Evolutionary conservation across 2,888 invertebrate genomes (phyloP), one percentile per base, ranked within the genome.

Genomic region (Drosophila fungiperda): DNA sequence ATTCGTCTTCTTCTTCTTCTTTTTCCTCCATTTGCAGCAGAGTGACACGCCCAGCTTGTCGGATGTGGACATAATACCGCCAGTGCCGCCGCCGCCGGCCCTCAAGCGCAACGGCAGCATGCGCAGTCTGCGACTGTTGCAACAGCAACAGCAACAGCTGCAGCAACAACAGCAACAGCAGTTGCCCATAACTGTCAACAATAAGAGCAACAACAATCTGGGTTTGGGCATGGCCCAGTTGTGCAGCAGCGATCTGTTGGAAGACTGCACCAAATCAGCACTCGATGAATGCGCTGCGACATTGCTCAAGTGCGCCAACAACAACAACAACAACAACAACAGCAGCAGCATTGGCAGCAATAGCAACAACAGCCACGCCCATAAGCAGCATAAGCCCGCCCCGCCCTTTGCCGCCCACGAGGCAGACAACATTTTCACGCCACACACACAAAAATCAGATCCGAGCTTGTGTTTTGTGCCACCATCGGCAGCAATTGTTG

Each of bases 51-150:
- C 87, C 73, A 91, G 92, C 68, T 83, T 90, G 73, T 91, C 91
- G 78, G 93, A 93, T 87, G 91, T 91, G 71, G 93, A 93, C 70
- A 66, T 87, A 12, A 92, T 93, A 85, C 93, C 93, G 73, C 93
- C 93, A 54, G 92, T 93, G 73, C 93, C 93, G 66, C 93, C 93
- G 17, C 93, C 93, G 62, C 92, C 93, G 17, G 60, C 90, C 53
- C 87, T 91, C 71, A 91, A 92, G 62, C 92, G 92, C 49, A 92
- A 92, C 71, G 92, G 91, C 74, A 91, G 92, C 80, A 78, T 91
- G 84, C 92, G 91, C 42, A 92, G 91, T 64, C 54, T 90, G 76
- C 91, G 90, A 42, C 42, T 91, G 61, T 50, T 91, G 69, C 91
- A 91, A 45, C 83, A 85, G 54, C 80, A 26, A 26, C 29, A 29